Percentiles rank a stretch among this genome's conserved stretches.
Conservation (phyloP, 2,888 invertebrate genomes). For the Mesorhabditis belari region DNA sequence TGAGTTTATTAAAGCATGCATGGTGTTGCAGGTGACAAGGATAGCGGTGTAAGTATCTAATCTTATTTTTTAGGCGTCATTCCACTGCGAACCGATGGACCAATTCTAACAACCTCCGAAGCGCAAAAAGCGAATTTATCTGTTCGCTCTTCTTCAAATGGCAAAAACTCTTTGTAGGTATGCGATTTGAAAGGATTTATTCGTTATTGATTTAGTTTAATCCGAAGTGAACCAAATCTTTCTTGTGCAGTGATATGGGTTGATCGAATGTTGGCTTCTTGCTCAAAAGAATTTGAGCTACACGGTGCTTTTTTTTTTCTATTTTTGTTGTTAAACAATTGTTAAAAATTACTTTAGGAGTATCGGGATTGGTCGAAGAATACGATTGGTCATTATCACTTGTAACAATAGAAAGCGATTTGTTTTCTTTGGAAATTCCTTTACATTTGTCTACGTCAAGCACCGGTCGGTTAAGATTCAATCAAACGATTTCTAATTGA, state of each 20-base stretch:
- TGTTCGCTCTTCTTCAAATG: neutral
- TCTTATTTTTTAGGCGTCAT: neutral
- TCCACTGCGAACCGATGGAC: neutral
- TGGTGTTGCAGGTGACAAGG: too few species aligned
- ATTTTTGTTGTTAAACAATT: neutral
- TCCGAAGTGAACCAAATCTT: constrained; percentile 7
- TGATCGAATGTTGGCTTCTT: constrained; percentile 27
- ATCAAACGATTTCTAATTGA: too few species aligned
- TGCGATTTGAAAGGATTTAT: neutral
- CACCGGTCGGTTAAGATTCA: neutral
- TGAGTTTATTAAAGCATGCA: too few species aligned
- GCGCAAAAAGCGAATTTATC: neutral
- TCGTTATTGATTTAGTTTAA: neutral
- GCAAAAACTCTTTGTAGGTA: neutral
- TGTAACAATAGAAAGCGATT: constrained; percentile 73
- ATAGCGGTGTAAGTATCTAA: too few species aligned
- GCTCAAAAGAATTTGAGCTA: constrained; percentile 39
- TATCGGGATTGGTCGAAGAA: constrained; percentile 34
- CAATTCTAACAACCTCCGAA: neutral
- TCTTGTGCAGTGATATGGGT: constrained; percentile 37
- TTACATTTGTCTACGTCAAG: constrained; percentile 65
- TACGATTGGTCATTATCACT: constrained; percentile 56
- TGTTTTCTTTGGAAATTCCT: constrained; percentile 79
- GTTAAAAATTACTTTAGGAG: constrained; percentile 16
- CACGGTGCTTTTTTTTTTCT: too few species aligned